Evolutionary conservation across 2,888 invertebrate species (phyloP).

Genomic region (Deroplatys truncata): DNA sequence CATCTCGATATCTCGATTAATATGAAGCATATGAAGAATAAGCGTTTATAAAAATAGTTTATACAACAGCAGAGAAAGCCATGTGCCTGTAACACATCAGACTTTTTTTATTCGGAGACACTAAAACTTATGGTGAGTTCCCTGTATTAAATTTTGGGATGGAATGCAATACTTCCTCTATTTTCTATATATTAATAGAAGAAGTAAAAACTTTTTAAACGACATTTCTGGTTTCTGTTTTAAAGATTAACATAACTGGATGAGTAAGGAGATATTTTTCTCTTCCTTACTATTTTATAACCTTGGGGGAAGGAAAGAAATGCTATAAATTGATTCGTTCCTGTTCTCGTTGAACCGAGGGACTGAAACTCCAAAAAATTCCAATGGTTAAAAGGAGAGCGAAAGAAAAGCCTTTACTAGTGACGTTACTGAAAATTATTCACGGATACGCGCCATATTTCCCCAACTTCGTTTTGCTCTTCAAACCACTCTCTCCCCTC

Average conservation of each 20-base stretch:
- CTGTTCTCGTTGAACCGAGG: not conserved
- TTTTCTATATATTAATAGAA: too few relatives aligned
- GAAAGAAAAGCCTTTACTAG: not conserved
- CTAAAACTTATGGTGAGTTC: too few relatives aligned
- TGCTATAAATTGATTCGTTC: not conserved
- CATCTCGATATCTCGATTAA: too few relatives aligned
- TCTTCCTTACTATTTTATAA: not conserved
- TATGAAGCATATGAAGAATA: too few relatives aligned
- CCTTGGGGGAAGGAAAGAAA: not conserved
- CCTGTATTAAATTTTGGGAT: too few relatives aligned
- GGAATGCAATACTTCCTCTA: too few relatives aligned
- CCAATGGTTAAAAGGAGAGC: not conserved
- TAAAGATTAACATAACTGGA: not conserved
- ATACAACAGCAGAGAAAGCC: too few relatives aligned
- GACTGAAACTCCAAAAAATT: not conserved
- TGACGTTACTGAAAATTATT: constrained; percentile 8
- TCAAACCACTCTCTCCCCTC: not conserved
- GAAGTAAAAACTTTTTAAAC: too few relatives aligned
- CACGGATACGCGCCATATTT: constrained; percentile 9
- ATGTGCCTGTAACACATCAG: too few relatives aligned
- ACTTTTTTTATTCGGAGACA: too few relatives aligned
- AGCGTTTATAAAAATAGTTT: too few relatives aligned
- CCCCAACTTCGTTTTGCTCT: not conserved
- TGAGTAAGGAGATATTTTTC: not conserved
- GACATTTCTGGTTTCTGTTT: not conserved